Conservation (phyloP, 1,140 invertebrate species). For the Macrobrachium nipponense region DNA sequence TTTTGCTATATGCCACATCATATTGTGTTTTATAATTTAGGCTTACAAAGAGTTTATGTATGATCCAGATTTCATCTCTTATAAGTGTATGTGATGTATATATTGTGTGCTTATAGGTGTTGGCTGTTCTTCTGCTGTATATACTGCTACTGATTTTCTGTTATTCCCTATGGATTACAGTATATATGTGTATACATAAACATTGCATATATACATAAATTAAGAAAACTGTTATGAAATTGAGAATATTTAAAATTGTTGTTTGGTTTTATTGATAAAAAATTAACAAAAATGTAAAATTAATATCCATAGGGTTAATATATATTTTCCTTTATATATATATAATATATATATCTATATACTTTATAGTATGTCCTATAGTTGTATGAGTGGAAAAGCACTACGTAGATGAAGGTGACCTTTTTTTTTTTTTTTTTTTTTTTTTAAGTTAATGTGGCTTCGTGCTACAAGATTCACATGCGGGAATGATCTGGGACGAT, state of each 20-base stretch:
- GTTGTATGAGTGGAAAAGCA: not conserved
- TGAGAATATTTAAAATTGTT: not conserved
- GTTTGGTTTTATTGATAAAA: conserved; percentile 37
- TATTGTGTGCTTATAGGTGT: conserved; percentile 57
- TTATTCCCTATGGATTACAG: conserved; percentile 57
- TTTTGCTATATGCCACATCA: conserved; percentile 57
- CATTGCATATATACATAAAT: conserved; percentile 24
- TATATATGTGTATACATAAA: conserved; percentile 46
- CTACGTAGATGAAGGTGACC: too few relatives aligned
- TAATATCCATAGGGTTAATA: conserved; percentile 53
- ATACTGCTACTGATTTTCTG: conserved; percentile 24
- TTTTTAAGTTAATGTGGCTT: too few relatives aligned
- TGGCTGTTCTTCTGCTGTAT: conserved; percentile 51
- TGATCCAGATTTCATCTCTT: conserved; percentile 49
- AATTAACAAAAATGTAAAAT: conserved; percentile 16
- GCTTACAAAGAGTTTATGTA: conserved; percentile 52
- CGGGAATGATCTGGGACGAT: too few relatives aligned
- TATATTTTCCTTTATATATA: conserved; percentile 13
- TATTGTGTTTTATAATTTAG: conserved; percentile 51
- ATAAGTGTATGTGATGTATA: conserved; percentile 57
- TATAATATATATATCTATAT: conserved; percentile 21
- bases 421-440: too few relatives aligned
- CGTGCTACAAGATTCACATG: too few relatives aligned
- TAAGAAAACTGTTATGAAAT: not conserved
- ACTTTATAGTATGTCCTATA: conserved; percentile 22